phyloP scores from a whole-genome alignment of 2,888 invertebrate genomes.

The Eupelmus urozonus region DNA sequence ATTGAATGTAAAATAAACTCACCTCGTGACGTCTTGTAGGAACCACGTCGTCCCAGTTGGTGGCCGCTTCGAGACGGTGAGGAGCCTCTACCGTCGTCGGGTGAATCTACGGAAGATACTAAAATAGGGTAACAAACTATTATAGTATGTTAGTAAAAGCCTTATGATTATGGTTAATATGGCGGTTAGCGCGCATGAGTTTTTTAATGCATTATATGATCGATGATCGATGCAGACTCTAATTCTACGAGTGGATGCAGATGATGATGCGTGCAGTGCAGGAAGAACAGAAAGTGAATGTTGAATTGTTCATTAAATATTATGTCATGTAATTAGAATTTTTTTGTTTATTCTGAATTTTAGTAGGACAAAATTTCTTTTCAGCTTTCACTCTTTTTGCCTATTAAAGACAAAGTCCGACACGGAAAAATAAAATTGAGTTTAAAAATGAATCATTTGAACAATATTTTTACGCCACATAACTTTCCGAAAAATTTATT shows the following conservation, averaged over 20 bases:
- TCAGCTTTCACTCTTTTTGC: no score
- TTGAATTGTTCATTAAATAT: not conserved
- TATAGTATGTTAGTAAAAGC: slow-evolving; percentile 65
- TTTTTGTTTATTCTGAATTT: slow-evolving; percentile 16
- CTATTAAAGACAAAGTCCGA: no score
- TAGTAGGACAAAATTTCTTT: not conserved
- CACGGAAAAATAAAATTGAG: not conserved
- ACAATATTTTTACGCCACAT: no score
- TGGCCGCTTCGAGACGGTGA: slow-evolving; percentile 84
- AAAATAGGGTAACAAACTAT: slow-evolving; percentile 73
- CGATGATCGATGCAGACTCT: slow-evolving; percentile 11
- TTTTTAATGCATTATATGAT: slow-evolving; percentile 17
- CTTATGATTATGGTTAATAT: slow-evolving; percentile 58
- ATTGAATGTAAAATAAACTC: slow-evolving; percentile 71
- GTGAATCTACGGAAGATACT: slow-evolving; percentile 82
- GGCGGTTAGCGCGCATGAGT: slow-evolving; percentile 16
- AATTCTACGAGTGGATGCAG: slow-evolving; percentile 17
- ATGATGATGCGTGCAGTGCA: slow-evolving; percentile 41
- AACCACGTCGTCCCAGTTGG: slow-evolving; percentile 88
- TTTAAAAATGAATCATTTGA: no score
- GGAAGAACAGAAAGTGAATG: slow-evolving; percentile 26
- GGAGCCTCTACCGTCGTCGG: slow-evolving; percentile 87
- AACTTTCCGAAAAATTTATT: no score
- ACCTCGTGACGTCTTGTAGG: slow-evolving; percentile 94
- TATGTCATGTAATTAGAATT: not conserved